Base-by-base conservation (phyloP, 2,888 invertebrate genomes). In the Escarpia spicata region DNA sequence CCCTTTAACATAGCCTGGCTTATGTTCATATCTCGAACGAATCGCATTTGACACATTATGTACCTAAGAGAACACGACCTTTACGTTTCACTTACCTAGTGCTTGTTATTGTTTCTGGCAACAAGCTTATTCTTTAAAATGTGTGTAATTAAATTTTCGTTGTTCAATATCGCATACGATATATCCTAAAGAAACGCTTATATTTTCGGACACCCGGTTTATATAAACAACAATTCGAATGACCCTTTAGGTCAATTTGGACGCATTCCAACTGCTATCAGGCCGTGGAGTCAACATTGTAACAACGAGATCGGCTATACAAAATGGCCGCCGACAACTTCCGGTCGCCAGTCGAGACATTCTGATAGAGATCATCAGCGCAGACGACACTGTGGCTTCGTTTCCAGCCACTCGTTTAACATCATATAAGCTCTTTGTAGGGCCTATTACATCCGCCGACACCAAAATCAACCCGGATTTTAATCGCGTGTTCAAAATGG, bases 271-370 rank as follows among this genome's bases (percentile, higher is more conserved):
- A 75, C 75, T 75, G 6, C 15, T 75, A 75, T 75, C 75, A 26
- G 26, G 26, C 26, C 4, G 75, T 26, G 19, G 26, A 19, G 26
- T 52, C 52, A 52, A 75, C 6, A 75, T 19, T 26, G 26, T 75
- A 75, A 19, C 75, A n/a, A n/a, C 19, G 15, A 75, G 75, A 19
- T 75, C 26, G 19, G 26, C 75, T 75, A 26, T 75, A 26, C 26
- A 75, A 75, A 75, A 75, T 75, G 75, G 75, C 75, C 75, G 75
- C 75, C 75, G 75, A 75, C 75, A 75, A 75, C 75, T 75, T 75
- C 75, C 75, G 75, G 75, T 19, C 75, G 75, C 75, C 75, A 26
- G 19, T 52, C 8, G 52, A 52, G 52, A 52, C 52, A 52, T 19
- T 26, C 75, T 26, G 75, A 75, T 75, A 26, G 19, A 75, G 75